Evolutionary conservation across 2,113 vertebrate genomes (phyloP).

Genomic region (Herpailurus yagouaroundi): DNA sequence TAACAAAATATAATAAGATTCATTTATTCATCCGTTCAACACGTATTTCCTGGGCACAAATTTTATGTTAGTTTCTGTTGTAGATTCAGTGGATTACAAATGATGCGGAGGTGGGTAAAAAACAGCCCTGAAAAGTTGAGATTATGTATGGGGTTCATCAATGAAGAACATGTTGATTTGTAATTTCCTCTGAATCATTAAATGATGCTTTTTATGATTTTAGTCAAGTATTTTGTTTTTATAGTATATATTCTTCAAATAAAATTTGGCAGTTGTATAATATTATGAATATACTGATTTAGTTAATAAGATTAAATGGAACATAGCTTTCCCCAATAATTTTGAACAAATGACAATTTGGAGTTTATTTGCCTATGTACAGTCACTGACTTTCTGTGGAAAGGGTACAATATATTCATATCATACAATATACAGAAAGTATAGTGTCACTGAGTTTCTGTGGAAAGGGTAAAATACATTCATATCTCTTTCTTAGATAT

Average conservation of each 20-base stretch:
- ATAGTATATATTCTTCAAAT: background rate
- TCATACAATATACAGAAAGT: background rate
- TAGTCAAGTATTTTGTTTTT: background rate
- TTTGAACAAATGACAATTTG: background rate
- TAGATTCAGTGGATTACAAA: background rate
- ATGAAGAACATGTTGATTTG: background rate
- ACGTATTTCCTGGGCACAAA: background rate
- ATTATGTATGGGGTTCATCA: background rate
- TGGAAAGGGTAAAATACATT: background rate
- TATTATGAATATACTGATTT: background rate
- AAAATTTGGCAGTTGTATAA: background rate
- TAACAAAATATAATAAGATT: background rate
- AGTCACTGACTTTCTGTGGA: background rate
- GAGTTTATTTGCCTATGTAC: background rate
- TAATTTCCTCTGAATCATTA: background rate
- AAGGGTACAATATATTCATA: background rate
- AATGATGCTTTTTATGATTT: background rate
- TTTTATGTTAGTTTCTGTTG: background rate
- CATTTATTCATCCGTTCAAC: background rate
- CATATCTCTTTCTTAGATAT: background rate
- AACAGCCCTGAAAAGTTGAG: background rate
- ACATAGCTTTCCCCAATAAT: background rate
- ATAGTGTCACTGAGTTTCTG: background rate
- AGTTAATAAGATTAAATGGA: background rate
- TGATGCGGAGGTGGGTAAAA: background rate